phyloP scores from a whole-genome alignment of 2,888 invertebrate species.

The Erynnis tages region DNA sequence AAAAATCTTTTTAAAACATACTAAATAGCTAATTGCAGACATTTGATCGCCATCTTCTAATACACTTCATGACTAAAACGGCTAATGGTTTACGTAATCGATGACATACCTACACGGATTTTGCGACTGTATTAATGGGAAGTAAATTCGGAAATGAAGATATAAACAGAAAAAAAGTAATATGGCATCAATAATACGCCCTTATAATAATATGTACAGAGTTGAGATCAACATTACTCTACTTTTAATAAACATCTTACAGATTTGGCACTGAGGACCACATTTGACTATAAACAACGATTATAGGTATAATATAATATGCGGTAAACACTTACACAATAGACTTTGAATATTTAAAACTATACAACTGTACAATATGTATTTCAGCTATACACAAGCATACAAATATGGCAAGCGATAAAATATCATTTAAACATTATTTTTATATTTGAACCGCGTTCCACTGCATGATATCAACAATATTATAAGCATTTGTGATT shows the following conservation, averaged over 20 bases:
- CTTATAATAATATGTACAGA: slow-evolving; percentile 60
- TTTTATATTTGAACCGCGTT: no score
- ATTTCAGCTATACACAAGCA: slow-evolving; percentile 40
- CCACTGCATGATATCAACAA: no score
- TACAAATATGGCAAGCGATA: slow-evolving; percentile 47
- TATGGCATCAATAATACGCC: slow-evolving; percentile 4
- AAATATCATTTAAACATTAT: slow-evolving; percentile 11
- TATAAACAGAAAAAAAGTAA: neutral
- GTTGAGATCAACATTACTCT: slow-evolving; percentile 77
- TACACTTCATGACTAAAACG: no score
- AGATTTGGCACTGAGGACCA: slow-evolving; percentile 78
- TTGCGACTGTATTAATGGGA: no score
- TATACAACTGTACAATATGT: slow-evolving; percentile 45
- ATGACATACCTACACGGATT: no score
- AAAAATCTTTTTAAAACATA: no score
- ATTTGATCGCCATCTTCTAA: no score
- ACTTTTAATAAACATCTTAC: slow-evolving; percentile 66
- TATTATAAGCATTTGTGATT: no score
- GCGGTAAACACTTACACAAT: slow-evolving; percentile 27
- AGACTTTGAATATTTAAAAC: slow-evolving; percentile 14
- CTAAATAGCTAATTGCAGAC: no score
- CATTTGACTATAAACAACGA: slow-evolving; percentile 47
- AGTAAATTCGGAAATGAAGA: no score
- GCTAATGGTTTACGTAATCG: no score
- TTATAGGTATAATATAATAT: slow-evolving; percentile 4